phyloP scores from a whole-genome alignment of 2,797 vertebrate genomes.

The Propithecus deckenii region DNA sequence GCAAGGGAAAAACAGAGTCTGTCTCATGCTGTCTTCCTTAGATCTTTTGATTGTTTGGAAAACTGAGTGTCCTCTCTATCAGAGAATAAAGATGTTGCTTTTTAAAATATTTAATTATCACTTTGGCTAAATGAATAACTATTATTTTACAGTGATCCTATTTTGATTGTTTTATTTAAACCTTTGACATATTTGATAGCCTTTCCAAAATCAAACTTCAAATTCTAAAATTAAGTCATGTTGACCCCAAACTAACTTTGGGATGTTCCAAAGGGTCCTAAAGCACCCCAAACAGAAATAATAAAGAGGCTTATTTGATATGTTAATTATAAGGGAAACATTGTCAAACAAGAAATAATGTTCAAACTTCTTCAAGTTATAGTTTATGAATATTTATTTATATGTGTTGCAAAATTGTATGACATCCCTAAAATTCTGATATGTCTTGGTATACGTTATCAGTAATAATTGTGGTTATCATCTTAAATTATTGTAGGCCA shows the following conservation, averaged over 20 bases:
- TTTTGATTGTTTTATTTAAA: not conserved
- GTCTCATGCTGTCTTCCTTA: not conserved
- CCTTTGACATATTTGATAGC: not conserved
- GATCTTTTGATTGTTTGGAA: not conserved
- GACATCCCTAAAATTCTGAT: not conserved
- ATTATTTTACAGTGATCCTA: not conserved
- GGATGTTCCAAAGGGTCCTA: not conserved
- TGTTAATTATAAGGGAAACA: not conserved
- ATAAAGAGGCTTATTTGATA: not conserved
- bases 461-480: not conserved
- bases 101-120: not conserved
- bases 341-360: not conserved
- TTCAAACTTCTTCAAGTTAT: not conserved
- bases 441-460: not conserved
- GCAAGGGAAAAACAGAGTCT: not conserved
- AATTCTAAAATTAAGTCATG: not conserved
- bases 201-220: not conserved
- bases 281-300: not conserved
- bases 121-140: not conserved
- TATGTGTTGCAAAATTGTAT: not conserved
- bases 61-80: not conserved
- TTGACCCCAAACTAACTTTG: not conserved
- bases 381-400: not conserved
- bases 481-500: not conserved
- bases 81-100: not conserved